Evolutionary conservation across 2,888 invertebrate genomes (phyloP), one percentile per base, ranked within the genome.

Genomic region (Charanyca ferruginea): DNA sequence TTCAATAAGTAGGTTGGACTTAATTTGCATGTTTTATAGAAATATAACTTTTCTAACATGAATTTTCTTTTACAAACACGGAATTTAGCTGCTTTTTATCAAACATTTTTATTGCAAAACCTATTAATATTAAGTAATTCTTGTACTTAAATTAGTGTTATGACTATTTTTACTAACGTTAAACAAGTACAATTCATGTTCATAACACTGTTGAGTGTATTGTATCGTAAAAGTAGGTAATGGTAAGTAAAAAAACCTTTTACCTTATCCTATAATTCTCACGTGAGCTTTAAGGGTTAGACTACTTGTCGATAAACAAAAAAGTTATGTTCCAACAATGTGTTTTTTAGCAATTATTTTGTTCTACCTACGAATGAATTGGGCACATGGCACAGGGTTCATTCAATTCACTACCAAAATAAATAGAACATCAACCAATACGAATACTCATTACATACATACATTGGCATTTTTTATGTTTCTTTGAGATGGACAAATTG

Each of bases 181-280:
- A 66, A 76, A 78, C 61, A 67, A 63, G 54, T 58, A 73, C 20
- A 42, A 76, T 64, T 69, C 73, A 52, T 79, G 71, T 79, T 77
- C 66, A 73, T 77, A 64, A 57, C 74, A 64, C 28, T 60, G 65
- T 69, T 69, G 52, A 69, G 70, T 73, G 58, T 66, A 48, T 62
- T 83, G 76, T 80, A 84, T 83, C 81, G 85, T 83, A 73, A 84
- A 85, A 80, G 83, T 85, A 85, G 86, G 83, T 85, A 84, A 79
- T 76, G 70, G 69, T 75, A 74, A 79, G 73, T 78, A 72, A 80
- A 82, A 81, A 88, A 87, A 85, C 83, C 84, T 88, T 87, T 88
- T 85, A 84, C 77, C 75, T 87, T 87, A 83, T 87, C 83, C 80
- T 81, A 63, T 77, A 74, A 64, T 80, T 61, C 68, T 84, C 84